Base-by-base conservation (phyloP, 2,888 invertebrate species). In the Strigamia transsilvanica region DNA sequence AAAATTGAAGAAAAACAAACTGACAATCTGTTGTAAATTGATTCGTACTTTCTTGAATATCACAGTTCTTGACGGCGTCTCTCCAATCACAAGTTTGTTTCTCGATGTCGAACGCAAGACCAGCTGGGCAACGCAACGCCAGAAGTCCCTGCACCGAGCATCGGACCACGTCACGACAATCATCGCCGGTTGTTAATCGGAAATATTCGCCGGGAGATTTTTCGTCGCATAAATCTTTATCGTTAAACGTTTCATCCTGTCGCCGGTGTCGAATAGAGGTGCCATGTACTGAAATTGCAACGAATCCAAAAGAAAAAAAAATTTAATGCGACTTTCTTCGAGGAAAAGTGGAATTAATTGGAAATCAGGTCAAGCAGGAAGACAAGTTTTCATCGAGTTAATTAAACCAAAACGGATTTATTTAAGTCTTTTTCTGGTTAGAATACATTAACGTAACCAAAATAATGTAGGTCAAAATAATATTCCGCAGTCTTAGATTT, bases 121-220 rank as follows among this genome's bases (percentile, higher is more conserved):
- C 96, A 82, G 96, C 95, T 66, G 96, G 96, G 88, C 96, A 96
- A 88, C 96, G 93, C 87, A 96, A 94, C 38, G 95, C 96, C 92
- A 96, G 95, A 80, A 96, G 92, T 87, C 96, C 96, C 94, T 94
- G 89, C 84, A 82, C 82, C 7, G 88, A 88, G 90, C 96, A 96
- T 89, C 96, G 96, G 88, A 96, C 96, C 88, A 96, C 96, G 90
- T 96, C 96, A 88, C 96, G 93, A 89, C 96, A 97, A 89, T 94
- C 94, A 90, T 96, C 96, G 86, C 94, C 95, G 84, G 94, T 93
- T 84, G 94, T 94, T 87, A 96, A 90, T 87, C 96, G 92, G 91
- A 97, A 96, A 96, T 96, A 96, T 90, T 96, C 96, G 84, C 96
- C 96, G 81, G 96, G 96, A 90, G 95, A 96, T 91, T 95, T 96